phyloP scores from a whole-genome alignment of 2,797 vertebrate genomes.

The Pteronotus mesoamericanus region DNA sequence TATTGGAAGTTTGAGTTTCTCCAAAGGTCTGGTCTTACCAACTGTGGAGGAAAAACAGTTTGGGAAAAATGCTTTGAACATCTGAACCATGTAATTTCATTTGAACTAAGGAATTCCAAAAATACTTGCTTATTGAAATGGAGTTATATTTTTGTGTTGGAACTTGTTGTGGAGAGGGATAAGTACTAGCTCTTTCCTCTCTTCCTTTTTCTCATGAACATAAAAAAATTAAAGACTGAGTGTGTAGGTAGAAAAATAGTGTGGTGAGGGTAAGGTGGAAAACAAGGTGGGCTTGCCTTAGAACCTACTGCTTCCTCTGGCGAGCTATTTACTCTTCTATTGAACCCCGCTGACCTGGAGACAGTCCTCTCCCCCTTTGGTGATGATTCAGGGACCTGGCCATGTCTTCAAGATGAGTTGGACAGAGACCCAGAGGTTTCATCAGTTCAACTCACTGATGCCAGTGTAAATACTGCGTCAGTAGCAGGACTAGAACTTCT shows the following conservation, averaged over 20 bases:
- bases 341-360: not conserved
- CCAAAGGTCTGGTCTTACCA: conserved; percentile 45
- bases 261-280: not conserved
- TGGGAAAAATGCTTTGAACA: conserved; percentile 23
- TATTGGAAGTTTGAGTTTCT: conserved; percentile 54
- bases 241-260: not conserved
- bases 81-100: conserved; percentile 68
- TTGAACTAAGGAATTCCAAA: conserved; percentile 67
- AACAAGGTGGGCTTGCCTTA: not conserved
- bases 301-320: not conserved
- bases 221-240: conserved; percentile 26
- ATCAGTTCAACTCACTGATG: not conserved
- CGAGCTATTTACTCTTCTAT: not conserved
- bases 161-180: conserved; percentile 26
- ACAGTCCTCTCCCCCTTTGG: not conserved
- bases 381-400: not conserved
- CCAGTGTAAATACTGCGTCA: not conserved
- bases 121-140: conserved; percentile 62
- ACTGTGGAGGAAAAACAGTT: conserved; percentile 42
- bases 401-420: not conserved
- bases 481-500: not conserved
- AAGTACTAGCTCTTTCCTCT: conserved; percentile 32
- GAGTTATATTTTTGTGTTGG: conserved; percentile 40
- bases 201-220: conserved; percentile 31
- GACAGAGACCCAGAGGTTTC: not conserved